Conservation (phyloP, 2,888 invertebrate species). For the Euplagia quadripunctaria region DNA sequence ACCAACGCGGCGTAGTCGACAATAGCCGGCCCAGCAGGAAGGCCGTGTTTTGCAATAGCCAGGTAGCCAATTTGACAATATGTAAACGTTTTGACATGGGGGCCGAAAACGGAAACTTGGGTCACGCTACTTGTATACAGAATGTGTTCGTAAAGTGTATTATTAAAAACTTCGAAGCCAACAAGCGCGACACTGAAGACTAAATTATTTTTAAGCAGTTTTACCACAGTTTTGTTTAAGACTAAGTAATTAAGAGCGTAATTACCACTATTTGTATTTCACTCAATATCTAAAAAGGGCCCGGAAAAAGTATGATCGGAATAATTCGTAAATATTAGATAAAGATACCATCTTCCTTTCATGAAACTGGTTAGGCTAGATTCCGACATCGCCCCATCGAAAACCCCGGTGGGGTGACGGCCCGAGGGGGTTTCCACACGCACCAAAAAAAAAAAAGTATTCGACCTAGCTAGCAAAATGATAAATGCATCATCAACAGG, state of each 20-base stretch:
- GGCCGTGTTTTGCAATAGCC: conserved; percentile 73
- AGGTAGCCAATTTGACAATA: conserved; percentile 80
- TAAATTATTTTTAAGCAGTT: conserved; percentile 16
- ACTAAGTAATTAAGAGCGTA: background rate
- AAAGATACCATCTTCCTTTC: too few species aligned
- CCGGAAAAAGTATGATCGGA: too few species aligned
- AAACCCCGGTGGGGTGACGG: too few species aligned
- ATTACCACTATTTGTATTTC: background rate
- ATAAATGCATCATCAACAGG: background rate
- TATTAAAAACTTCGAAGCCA: conserved; percentile 31
- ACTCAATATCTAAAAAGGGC: background rate
- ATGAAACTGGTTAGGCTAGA: background rate
- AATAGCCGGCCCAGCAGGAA: conserved; percentile 67
- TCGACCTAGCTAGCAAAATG: background rate
- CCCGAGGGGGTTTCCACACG: too few species aligned
- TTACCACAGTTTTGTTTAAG: background rate
- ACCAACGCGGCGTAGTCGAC: conserved; percentile 56
- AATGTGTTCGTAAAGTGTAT: conserved; percentile 51
- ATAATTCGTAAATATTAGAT: too few species aligned
- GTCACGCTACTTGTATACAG: conserved; percentile 78
- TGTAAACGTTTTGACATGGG: conserved; percentile 81
- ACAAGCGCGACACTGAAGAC: conserved; percentile 28
- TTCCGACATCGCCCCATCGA: too few species aligned
- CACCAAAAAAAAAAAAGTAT: too few species aligned
- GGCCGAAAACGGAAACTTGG: conserved; percentile 79